Conservation (phyloP, 2,888 invertebrate genomes). For the Pasiphila rectangulata region DNA sequence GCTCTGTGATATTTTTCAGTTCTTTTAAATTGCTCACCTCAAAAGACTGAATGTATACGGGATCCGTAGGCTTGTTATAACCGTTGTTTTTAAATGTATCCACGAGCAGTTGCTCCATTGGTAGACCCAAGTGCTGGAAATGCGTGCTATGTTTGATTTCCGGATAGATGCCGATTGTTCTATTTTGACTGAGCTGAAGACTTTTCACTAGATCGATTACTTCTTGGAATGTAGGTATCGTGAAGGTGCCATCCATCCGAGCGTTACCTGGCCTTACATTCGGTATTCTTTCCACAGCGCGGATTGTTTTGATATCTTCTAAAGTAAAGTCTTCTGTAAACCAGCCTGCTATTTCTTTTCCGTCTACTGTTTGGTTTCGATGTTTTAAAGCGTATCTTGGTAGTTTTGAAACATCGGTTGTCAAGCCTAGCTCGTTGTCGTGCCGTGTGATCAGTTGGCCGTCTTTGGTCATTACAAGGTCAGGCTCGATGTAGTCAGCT, state of each 20-base stretch:
- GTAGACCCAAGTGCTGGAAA: constrained; percentile 52
- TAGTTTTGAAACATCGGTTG: constrained; percentile 55
- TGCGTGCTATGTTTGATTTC: constrained; percentile 67
- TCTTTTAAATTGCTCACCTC: constrained; percentile 64
- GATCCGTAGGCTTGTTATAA: constrained; percentile 49
- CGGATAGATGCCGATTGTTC: constrained; percentile 66
- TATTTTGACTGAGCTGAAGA: constrained; percentile 55
- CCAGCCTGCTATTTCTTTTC: constrained; percentile 53
- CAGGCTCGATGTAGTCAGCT: constrained; percentile 62
- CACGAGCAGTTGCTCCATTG: constrained; percentile 58
- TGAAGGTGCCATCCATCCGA: constrained; percentile 56
- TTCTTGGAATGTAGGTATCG: constrained; percentile 64
- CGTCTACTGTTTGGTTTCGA: constrained; percentile 53
- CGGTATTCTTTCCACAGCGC: constrained; percentile 58
- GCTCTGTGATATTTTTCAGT: constrained; percentile 54
- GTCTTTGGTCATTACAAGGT: constrained; percentile 52
- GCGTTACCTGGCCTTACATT: constrained; percentile 59
- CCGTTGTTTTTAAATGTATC: constrained; percentile 59
- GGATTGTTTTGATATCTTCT: constrained; percentile 61
- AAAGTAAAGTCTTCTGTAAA: constrained; percentile 70
- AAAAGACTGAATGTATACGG: constrained; percentile 69
- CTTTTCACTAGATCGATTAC: constrained; percentile 63
- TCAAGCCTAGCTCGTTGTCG: constrained; percentile 59
- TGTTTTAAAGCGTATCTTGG: constrained; percentile 54
- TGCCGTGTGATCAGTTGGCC: constrained; percentile 61